Conservation (phyloP, 2,888 invertebrate genomes). For the Protodeltote pygarga region DNA sequence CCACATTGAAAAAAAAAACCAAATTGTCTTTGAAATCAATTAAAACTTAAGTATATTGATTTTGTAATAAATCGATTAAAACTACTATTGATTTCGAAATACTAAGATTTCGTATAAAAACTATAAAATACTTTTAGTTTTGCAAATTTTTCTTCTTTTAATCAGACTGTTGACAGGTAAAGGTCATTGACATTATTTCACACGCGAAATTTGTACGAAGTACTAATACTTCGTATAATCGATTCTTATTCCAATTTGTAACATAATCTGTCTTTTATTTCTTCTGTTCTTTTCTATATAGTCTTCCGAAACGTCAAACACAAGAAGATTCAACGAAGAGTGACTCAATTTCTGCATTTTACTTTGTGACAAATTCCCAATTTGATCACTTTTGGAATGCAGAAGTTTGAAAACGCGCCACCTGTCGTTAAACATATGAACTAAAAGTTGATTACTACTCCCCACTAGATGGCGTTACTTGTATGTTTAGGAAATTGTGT, state of each 20-base stretch:
- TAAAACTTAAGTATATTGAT: too few species aligned
- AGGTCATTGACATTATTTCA: too few species aligned
- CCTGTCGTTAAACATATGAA: constrained; percentile 25
- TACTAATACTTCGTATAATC: background rate
- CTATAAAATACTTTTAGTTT: too few species aligned
- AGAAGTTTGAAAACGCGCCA: constrained; percentile 54
- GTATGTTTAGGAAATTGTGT: background rate
- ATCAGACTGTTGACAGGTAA: too few species aligned
- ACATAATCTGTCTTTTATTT: background rate
- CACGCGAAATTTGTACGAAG: too few species aligned
- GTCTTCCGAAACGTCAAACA: background rate
- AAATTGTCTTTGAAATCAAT: too few species aligned
- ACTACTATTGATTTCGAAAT: too few species aligned
- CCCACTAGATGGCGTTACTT: constrained; percentile 56
- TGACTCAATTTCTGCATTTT: constrained; percentile 59
- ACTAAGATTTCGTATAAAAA: too few species aligned
- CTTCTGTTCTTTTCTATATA: background rate
- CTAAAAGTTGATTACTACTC: constrained; percentile 49
- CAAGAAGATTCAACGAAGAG: background rate
- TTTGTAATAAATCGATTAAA: too few species aligned
- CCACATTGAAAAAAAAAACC: too few species aligned
- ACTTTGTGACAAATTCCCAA: constrained; percentile 46
- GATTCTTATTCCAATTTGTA: background rate
- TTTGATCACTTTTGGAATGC: constrained; percentile 58
- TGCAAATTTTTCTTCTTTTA: too few species aligned